Conservation (phyloP, 1,140 invertebrate genomes). For the Callitettix versicolor region DNA sequence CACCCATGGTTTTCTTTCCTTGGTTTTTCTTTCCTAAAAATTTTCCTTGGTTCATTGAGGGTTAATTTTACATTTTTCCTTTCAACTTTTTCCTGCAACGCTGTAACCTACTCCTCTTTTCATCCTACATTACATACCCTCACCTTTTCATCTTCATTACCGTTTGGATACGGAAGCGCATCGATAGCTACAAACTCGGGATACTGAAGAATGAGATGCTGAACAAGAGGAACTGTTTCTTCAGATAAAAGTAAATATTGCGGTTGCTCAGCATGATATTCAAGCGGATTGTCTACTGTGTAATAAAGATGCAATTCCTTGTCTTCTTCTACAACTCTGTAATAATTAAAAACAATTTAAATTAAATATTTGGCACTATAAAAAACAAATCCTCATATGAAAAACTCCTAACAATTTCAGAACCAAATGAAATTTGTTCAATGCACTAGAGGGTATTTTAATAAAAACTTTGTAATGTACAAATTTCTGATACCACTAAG, state of each 20-base stretch:
- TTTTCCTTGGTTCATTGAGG: too few relatives aligned
- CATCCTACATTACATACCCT: too few relatives aligned
- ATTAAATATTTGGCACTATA: background rate
- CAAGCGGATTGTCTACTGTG: conserved; percentile 41
- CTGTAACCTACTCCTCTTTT: too few relatives aligned
- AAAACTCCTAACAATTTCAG: background rate
- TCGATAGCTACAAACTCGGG: conserved; percentile 41
- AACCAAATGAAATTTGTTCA: too few relatives aligned
- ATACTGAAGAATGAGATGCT: conserved; percentile 41
- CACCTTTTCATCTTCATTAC: conserved; percentile 37
- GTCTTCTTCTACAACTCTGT: conserved; percentile 41
- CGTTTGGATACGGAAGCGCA: conserved; percentile 35
- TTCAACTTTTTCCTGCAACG: too few relatives aligned
- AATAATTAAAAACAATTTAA: conserved; percentile 1
- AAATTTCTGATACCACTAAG: too few relatives aligned
- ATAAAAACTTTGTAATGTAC: too few relatives aligned
- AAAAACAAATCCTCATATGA: background rate
- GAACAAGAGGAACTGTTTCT: conserved; percentile 38
- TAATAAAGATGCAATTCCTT: conserved; percentile 40
- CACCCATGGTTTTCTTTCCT: too few relatives aligned
- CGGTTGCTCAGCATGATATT: conserved; percentile 42
- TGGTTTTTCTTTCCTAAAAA: too few relatives aligned
- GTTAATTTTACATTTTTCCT: too few relatives aligned
- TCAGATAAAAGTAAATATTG: conserved; percentile 40
- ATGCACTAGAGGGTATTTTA: too few relatives aligned